Conservation (phyloP, 2,888 invertebrate genomes). For the Pardosa pseudoannulata region DNA sequence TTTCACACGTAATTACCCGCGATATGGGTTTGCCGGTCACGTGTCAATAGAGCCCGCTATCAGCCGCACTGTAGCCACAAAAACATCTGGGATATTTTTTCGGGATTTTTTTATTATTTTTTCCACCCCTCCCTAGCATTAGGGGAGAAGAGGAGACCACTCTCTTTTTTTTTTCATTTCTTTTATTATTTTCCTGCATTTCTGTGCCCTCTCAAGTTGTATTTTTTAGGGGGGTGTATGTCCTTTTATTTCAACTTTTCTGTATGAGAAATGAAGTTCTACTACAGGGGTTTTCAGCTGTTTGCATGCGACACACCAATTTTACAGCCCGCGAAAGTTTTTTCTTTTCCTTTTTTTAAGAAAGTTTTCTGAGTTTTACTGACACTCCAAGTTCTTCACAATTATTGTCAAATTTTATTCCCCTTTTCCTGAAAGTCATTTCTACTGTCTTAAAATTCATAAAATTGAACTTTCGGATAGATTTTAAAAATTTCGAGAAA, state of each 20-base stretch:
- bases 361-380: too few species aligned
- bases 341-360: too few species aligned
- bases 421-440: too few species aligned
- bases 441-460: too few species aligned
- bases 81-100: slow-evolving; percentile 62
- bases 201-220: not conserved
- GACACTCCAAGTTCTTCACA: too few species aligned
- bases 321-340: too few species aligned
- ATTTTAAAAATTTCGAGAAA: too few species aligned
- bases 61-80: slow-evolving; percentile 57
- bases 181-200: not conserved
- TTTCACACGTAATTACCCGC: slow-evolving; percentile 71
- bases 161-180: not conserved
- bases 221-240: not conserved
- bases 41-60: slow-evolving; percentile 64
- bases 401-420: too few species aligned
- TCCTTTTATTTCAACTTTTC: not conserved
- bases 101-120: not conserved
- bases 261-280: too few species aligned
- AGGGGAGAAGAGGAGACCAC: not conserved
- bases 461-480: too few species aligned
- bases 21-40: slow-evolving; percentile 64
- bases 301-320: too few species aligned
- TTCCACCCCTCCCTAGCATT: not conserved
- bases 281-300: too few species aligned